phyloP scores from a whole-genome alignment of 2,888 invertebrate species.

The Pseudolycoriella hygida region DNA sequence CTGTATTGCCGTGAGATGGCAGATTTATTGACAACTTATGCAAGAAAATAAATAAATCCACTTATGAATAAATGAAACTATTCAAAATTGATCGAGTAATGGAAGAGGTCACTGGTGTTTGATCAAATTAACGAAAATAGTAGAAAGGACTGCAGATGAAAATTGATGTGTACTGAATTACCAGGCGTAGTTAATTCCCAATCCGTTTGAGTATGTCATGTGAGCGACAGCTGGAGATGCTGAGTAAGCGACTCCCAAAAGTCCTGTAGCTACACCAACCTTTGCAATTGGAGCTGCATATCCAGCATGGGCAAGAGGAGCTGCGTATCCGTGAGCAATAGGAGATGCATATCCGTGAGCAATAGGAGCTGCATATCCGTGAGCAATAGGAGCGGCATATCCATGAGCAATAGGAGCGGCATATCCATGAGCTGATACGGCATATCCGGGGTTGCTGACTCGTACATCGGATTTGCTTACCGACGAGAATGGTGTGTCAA shows the following conservation, averaged over 20 bases:
- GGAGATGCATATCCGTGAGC: conserved; percentile 20
- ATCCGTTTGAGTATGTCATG: conserved; percentile 37
- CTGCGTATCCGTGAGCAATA: not conserved
- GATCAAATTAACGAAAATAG: too few relatives aligned
- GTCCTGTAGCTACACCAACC: conserved; percentile 17
- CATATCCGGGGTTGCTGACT: conserved; percentile 41
- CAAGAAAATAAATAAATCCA: too few relatives aligned
- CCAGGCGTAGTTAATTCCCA: conserved; percentile 37
- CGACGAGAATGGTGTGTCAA: conserved; percentile 55
- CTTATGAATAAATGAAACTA: too few relatives aligned
- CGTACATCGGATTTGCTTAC: conserved; percentile 51
- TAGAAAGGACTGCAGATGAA: too few relatives aligned
- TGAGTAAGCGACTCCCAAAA: conserved; percentile 40
- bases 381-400: conserved; percentile 11
- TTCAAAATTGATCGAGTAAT: too few relatives aligned
- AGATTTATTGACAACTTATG: too few relatives aligned
- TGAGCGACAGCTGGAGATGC: conserved; percentile 43
- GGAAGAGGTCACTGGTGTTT: too few relatives aligned
- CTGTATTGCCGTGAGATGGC: too few relatives aligned
- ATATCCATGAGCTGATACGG: conserved; percentile 9
- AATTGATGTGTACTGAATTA: conserved; percentile 19
- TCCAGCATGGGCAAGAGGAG: not conserved
- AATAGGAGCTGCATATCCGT: conserved; percentile 14
- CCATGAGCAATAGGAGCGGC: conserved; percentile 12
- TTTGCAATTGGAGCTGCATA: conserved; percentile 11